These are phyloP conservation scores for Conus ventricosus DNA, from an alignment of 1,140 invertebrate species.

Conservation along the genomic window DNA sequence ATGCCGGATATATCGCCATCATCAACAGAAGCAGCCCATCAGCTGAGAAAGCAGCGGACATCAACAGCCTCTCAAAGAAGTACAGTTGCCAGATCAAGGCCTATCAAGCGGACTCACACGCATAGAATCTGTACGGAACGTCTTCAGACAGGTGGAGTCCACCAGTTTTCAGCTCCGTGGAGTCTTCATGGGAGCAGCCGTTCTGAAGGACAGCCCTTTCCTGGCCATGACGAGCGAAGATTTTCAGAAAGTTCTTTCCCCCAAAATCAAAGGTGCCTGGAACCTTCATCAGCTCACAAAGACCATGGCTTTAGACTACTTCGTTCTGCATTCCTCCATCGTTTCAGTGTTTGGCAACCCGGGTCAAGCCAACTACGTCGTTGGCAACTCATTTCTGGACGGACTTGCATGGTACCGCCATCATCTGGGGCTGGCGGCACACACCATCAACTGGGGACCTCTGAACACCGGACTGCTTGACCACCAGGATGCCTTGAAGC, in stretches of 20 bases:
- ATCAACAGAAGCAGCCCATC: conserved; percentile 17
- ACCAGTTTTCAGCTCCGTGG: conserved; percentile 11
- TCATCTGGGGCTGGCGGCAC: conserved; percentile 46
- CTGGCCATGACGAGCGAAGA: conserved; percentile 46
- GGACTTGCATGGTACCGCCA: conserved; percentile 52
- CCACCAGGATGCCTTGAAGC: conserved; percentile 29
- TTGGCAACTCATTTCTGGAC: conserved; percentile 59
- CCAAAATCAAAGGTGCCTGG: conserved; percentile 60
- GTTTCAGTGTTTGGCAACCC: conserved; percentile 53
- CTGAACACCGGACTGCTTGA: conserved; percentile 48
- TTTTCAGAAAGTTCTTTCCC: conserved; percentile 45
- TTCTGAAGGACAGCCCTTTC: conserved; percentile 22
- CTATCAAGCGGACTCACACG: conserved; percentile 11
- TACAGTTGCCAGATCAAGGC: not conserved
- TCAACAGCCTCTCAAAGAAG: not conserved
- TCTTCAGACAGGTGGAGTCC: not conserved
- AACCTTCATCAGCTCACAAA: conserved; percentile 58
- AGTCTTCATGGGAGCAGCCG: conserved; percentile 30
- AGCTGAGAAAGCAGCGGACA: not conserved
- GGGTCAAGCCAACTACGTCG: conserved; percentile 58
- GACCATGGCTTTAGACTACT: conserved; percentile 52
- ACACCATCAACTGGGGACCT: conserved; percentile 61
- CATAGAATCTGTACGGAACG: not conserved
- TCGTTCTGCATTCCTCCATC: conserved; percentile 60
- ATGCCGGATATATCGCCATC: conserved; percentile 27